Evolutionary conservation across 2,797 vertebrate species (phyloP).

Genomic region (Spheniscus humboldti): DNA sequence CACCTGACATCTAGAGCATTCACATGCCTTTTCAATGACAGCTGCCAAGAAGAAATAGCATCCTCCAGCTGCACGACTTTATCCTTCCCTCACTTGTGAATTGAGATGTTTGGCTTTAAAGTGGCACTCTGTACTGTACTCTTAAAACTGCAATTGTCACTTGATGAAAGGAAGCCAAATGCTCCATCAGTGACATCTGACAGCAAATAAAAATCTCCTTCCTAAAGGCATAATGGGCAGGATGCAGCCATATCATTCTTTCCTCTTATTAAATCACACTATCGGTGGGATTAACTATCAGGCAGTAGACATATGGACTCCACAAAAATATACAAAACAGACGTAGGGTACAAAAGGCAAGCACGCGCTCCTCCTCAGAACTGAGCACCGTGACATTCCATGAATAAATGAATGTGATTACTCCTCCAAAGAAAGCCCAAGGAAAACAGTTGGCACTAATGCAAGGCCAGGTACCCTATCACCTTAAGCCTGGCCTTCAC

Average conservation of each 20-base stretch:
- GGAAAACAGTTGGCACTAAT: conserved; percentile 52
- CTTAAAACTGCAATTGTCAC: conserved; percentile 64
- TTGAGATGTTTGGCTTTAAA: conserved; percentile 71
- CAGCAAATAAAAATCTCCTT: conserved; percentile 67
- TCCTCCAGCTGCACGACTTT: conserved; percentile 75
- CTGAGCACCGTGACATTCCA: conserved; percentile 6
- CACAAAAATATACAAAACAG: conserved; percentile 62
- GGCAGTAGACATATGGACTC: conserved; percentile 48
- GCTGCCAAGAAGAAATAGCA: conserved; percentile 72
- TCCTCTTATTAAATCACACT: conserved; percentile 64
- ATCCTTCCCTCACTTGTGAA: conserved; percentile 67
- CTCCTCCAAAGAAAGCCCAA: conserved; percentile 36
- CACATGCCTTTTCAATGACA: conserved; percentile 70
- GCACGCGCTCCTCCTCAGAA: background rate
- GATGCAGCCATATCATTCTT: conserved; percentile 57
- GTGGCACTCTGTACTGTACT: conserved; percentile 68
- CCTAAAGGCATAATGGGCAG: conserved; percentile 69
- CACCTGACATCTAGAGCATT: conserved; percentile 70
- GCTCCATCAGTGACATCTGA: conserved; percentile 65
- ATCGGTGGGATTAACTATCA: conserved; percentile 64
- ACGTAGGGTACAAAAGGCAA: conserved; percentile 54
- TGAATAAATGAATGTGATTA: conserved; percentile 59
- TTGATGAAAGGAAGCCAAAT: conserved; percentile 68
- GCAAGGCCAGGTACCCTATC: background rate
- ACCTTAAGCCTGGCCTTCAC: background rate